Evolutionary conservation across 2,797 vertebrate species (phyloP), one percentile per base, ranked within the genome.

Genomic region (Channa striata): DNA sequence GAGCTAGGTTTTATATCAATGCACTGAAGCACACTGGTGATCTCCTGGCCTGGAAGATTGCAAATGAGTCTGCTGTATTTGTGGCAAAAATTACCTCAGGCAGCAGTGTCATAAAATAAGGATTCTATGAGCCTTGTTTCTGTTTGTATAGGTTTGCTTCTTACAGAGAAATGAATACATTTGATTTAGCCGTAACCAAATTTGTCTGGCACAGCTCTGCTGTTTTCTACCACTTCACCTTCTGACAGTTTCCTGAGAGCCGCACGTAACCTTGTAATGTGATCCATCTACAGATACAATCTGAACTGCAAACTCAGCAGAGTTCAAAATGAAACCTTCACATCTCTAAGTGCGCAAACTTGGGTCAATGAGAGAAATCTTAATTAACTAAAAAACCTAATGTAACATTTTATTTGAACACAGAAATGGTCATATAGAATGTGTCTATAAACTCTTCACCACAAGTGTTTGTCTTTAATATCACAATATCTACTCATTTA

Each of bases 1-100:
- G 59, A 43, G 83, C 76, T 75, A 60, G 4, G 48, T 66, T 59
- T 56, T 42, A 1, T 36, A 20, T 64, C 43, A 30, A 19, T 30
- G 10, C 47, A 42, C 12, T 59, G 49, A 47, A 44, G 4, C 16
- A 14, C 40, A 16, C 40, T 6, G 37, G 21, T 25, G 73, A 42
- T 62, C 17, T 30, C 25, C 11, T 39, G 37, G 12, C 5, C 37
- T 13, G 37, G 50, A 21, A 65, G 0, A 3, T 2, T 52, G 16
- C 17, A n/a, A 49, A 19, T 8, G 14, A 34, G 8, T 14, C 17
- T 39, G n/a, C n/a, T n/a, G n/a, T n/a, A n/a, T n/a, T n/a, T n/a
- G n/a, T n/a, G 13, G 33, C 36, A 19, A 4, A 25, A n/a, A 6
- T 53, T 21, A 48, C 17, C 47, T 37, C 39, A 61, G 36, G 50